Conservation (phyloP, 2,888 invertebrate species). For the Zhuqinia jingwanae region DNA sequence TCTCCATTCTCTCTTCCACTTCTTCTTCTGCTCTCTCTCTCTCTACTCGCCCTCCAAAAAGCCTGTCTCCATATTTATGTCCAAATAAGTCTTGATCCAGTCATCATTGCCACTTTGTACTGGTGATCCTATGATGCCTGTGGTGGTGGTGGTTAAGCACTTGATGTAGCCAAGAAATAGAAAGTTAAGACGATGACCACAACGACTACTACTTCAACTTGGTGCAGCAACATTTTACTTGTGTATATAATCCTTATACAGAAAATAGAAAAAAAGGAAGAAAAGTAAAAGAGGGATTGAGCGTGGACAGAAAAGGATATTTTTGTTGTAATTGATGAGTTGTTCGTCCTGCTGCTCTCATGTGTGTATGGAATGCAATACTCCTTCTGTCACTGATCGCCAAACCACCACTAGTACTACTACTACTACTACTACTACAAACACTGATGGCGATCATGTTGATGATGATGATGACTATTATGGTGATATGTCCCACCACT, state of each 20-base stretch:
- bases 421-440: no score
- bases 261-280: conserved; percentile 9
- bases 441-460: neutral
- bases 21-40: neutral
- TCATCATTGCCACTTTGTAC: conserved; percentile 61
- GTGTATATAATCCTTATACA: no score
- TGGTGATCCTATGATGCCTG: neutral
- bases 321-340: conserved; percentile 67
- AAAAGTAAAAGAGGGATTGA: conserved; percentile 39
- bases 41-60: neutral
- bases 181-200: conserved; percentile 55
- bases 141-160: neutral
- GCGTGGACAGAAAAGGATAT: conserved; percentile 56
- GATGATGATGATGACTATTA: conserved; percentile 51
- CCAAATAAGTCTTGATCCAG: conserved; percentile 72
- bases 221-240: neutral
- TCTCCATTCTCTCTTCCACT: neutral
- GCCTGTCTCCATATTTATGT: conserved; percentile 54
- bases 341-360: conserved; percentile 45
- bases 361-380: neutral
- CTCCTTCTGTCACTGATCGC: conserved; percentile 9
- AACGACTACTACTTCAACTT: no score
- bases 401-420: no score
- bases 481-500: conserved; percentile 48
- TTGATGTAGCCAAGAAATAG: conserved; percentile 66